A percentile compares a stretch with the other conserved stretches of the same genome.
Evolutionary conservation across 2,888 invertebrate species (phyloP).

Genomic region (Nemotelus nigrinus): DNA sequence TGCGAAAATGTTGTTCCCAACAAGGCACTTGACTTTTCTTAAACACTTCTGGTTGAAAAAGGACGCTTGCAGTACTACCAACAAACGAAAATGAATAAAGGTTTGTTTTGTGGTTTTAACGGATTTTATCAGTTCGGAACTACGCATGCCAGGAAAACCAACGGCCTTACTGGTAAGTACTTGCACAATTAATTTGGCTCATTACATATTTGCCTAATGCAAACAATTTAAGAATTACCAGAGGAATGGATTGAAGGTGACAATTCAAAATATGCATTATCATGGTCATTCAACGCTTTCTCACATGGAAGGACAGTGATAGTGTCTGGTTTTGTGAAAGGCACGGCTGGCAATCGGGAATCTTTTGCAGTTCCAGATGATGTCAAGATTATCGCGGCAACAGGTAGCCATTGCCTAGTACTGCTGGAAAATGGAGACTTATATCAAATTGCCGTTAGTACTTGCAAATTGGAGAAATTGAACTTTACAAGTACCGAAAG

Average conservation of each 20-base stretch:
- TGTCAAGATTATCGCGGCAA: conserved; percentile 56
- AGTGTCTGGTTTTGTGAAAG: conserved; percentile 56
- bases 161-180: conserved; percentile 17
- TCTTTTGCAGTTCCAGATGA: conserved; percentile 52
- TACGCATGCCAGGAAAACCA: conserved; percentile 48
- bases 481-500: conserved; percentile 45
- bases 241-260: background rate
- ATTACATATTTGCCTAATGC: conserved; percentile 33
- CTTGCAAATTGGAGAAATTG: conserved; percentile 38
- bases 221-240: conserved; percentile 30
- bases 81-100: conserved; percentile 33
- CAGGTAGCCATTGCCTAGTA: conserved; percentile 58
- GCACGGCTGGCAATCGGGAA: conserved; percentile 49
- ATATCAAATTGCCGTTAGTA: conserved; percentile 54
- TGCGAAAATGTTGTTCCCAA: background rate
- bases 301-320: conserved; percentile 53
- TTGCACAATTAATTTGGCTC: conserved; percentile 9
- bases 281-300: conserved; percentile 59
- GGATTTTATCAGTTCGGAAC: conserved; percentile 60
- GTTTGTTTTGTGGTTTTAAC: conserved; percentile 60
- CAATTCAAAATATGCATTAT: conserved; percentile 50
- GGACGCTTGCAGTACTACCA: conserved; percentile 17
- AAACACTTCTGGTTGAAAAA: background rate
- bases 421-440: conserved; percentile 58
- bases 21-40: background rate